phyloP scores from a whole-genome alignment of 2,113 vertebrate species.

The Antidorcas marsupialis region DNA sequence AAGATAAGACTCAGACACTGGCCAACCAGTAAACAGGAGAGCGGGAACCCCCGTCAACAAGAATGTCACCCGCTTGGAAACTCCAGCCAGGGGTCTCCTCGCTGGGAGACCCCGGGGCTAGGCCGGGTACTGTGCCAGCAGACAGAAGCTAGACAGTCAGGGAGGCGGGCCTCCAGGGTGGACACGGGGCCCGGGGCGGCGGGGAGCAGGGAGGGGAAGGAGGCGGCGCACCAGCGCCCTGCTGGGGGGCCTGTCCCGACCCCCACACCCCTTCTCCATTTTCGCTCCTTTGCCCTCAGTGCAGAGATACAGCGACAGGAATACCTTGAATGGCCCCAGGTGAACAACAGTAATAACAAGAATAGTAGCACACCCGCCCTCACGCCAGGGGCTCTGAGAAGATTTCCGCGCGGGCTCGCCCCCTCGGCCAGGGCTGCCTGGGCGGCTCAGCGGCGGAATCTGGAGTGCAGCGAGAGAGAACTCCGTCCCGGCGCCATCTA shows the following conservation, averaged over 20 bases:
- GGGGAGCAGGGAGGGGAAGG: background rate
- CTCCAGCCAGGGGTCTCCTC: background rate
- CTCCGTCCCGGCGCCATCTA: no score
- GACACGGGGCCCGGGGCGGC: fast-evolving
- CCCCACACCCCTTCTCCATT: background rate
- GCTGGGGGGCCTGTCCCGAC: background rate
- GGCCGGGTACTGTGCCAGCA: background rate
- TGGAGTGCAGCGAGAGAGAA: background rate
- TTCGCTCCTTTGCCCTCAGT: background rate
- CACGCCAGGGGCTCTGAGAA: background rate
- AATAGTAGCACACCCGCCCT: background rate
- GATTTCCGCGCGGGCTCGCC: fast-evolving
- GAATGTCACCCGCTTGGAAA: background rate
- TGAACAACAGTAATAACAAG: background rate
- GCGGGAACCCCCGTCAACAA: background rate
- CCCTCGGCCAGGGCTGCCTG: background rate
- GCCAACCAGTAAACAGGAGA: background rate
- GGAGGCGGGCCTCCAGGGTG: fast-evolving
- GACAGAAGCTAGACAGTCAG: background rate
- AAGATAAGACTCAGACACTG: background rate
- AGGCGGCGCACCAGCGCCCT: background rate
- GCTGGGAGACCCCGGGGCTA: background rate
- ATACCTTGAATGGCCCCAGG: background rate
- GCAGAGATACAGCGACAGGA: background rate
- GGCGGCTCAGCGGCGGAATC: background rate